Conservation (phyloP, 1,140 invertebrate species). For the Eupeodes corollae region DNA sequence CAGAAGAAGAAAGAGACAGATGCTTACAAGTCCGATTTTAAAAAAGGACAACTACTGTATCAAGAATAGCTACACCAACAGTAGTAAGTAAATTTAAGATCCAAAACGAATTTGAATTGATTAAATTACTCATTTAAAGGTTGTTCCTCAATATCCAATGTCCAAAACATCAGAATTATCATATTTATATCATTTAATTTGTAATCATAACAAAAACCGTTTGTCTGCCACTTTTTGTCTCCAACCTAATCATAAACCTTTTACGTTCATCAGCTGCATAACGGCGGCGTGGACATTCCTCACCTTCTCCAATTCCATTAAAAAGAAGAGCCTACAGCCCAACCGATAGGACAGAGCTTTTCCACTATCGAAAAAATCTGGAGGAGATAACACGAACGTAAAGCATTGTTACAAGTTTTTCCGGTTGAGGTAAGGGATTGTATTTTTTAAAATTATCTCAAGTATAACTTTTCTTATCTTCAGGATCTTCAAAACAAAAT, state of each 20-base stretch:
- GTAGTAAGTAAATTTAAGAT: slow-evolving; percentile 4
- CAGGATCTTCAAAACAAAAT: slow-evolving; percentile 41
- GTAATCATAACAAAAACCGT: not conserved
- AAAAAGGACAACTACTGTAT: slow-evolving; percentile 80
- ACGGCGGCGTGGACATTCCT: slow-evolving; percentile 7
- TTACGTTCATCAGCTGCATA: slow-evolving; percentile 5
- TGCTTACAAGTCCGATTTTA: too few relatives aligned
- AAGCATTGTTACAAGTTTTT: slow-evolving; percentile 33
- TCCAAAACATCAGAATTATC: slow-evolving; percentile 5
- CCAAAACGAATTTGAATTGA: not conserved
- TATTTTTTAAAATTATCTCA: not conserved
- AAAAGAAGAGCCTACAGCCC: slow-evolving; percentile 26
- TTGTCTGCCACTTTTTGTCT: not conserved
- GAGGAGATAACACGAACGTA: slow-evolving; percentile 13
- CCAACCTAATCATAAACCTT: slow-evolving; percentile 1
- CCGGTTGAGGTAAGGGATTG: slow-evolving; percentile 38
- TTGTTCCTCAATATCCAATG: slow-evolving; percentile 1
- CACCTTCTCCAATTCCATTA: slow-evolving; percentile 16
- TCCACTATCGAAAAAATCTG: slow-evolving; percentile 20
- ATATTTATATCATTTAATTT: not conserved
- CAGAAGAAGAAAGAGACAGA: too few relatives aligned
- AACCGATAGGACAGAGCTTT: slow-evolving; percentile 22
- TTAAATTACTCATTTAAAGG: not conserved
- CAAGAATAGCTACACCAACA: slow-evolving; percentile 33
- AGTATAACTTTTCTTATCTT: not conserved